Evolutionary conservation across 2,797 vertebrate genomes (phyloP).

Genomic region (Aphelocoma californica): DNA sequence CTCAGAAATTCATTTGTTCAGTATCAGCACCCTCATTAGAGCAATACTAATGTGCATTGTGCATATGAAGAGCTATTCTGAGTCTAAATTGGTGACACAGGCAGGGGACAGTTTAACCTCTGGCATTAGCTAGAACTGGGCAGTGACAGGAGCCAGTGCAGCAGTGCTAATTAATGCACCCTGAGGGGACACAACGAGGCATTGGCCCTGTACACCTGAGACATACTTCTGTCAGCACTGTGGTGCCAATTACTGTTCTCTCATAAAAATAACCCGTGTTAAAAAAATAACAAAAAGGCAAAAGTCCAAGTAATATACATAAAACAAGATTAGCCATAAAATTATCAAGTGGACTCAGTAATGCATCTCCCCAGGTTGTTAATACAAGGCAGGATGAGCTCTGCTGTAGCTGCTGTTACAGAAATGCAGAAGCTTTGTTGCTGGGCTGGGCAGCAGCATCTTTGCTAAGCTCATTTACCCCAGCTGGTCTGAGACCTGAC

Average conservation of each 20-base stretch:
- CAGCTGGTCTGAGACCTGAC: background rate
- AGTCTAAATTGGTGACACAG: slow-evolving; percentile 2
- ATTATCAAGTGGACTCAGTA: background rate
- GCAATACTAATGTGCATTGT: background rate
- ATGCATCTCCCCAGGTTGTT: background rate
- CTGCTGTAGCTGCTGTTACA: background rate
- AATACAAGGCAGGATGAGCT: background rate
- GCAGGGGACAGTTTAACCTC: slow-evolving; percentile 57
- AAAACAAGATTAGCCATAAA: background rate
- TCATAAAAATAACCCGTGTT: background rate
- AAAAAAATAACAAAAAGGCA: background rate
- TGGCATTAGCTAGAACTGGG: slow-evolving; percentile 37
- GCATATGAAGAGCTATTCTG: background rate
- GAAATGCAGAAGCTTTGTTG: background rate
- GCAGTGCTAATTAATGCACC: slow-evolving; percentile 55
- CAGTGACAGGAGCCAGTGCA: slow-evolving; percentile 19
- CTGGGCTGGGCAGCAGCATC: background rate
- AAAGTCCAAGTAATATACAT: background rate
- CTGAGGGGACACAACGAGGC: slow-evolving; percentile 35
- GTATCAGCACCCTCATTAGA: background rate
- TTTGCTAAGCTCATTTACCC: background rate
- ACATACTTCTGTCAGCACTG: background rate
- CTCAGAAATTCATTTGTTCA: background rate
- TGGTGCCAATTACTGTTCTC: slow-evolving; percentile 11
- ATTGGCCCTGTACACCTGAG: slow-evolving; percentile 37